Base-by-base conservation (phyloP, 1,140 invertebrate genomes). In the Plutomurus gul region DNA sequence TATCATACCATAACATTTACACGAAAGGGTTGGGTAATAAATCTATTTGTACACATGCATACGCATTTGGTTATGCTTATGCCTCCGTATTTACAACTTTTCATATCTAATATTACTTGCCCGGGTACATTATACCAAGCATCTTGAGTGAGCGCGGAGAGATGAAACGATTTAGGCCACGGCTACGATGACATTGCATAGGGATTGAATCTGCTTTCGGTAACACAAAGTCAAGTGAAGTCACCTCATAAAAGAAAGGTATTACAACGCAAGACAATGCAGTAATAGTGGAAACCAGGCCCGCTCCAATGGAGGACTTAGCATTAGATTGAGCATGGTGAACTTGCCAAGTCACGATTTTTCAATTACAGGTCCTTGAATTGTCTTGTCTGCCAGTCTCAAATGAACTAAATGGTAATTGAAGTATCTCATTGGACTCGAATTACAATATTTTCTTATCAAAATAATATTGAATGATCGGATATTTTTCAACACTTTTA, bases 161-260 rank as follows among this genome's bases (percentile, higher is more conserved):
- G n/a, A 20, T 16, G 43, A 20, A 18, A 6, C 43, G 43, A 20
- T 47, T 47, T 6, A 51, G 7, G 47, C 47, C 18, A 33, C 8
- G 56, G 56, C 56, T 30, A 51, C n/a, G n/a, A n/a, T 65, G 56
- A n/a, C 56, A 65, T 65, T 25, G 27, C 56, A 65, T 30, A n/a
- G 27, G 56, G 27, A 65, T 33, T 65, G 56, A 65, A 65, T 65
- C 56, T 33, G 56, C 56, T 65, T 65, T 65, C 56, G 56, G 56
- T 65, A 65, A 65, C 56, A 65, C 56, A 33, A 65, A 65, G 56
- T 65, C 56, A 65, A 65, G 56, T 65, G 56, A 65, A 65, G 56
- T 65, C 56, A 65, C 25, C 56, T 65, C 56, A 27, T 65, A 65
- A 65, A 65, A 65, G 56, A 65, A 65, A 65, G 18, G 56, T 43